Percentiles rank a stretch among this genome's conserved stretches.
phyloP scores from a whole-genome alignment of 1,140 invertebrate species.

The Ostrea edulis region DNA sequence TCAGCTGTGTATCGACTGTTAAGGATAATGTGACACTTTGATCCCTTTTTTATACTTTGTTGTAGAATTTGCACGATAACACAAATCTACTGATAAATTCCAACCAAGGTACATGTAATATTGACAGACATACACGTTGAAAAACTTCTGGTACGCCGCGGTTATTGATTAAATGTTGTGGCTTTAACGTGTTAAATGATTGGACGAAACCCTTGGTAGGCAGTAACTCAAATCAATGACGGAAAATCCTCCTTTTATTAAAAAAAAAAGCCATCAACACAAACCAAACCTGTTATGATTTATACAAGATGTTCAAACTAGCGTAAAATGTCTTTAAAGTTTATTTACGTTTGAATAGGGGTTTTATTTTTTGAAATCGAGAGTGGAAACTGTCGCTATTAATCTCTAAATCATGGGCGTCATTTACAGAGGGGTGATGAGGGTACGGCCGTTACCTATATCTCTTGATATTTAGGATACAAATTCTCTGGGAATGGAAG shows the following conservation, averaged over 20 bases:
- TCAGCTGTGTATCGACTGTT: neutral
- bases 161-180: slow-evolving; percentile 2
- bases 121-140: slow-evolving; percentile 19
- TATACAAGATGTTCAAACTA: slow-evolving; percentile 26
- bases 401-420: neutral
- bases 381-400: neutral
- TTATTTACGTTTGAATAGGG: neutral
- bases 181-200: slow-evolving; percentile 12
- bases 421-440: neutral
- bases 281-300: slow-evolving; percentile 26
- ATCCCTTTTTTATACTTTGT: neutral
- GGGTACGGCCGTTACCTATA: too few relatives aligned
- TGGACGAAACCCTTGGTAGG: slow-evolving; percentile 10
- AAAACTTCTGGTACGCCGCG: neutral
- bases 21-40: neutral
- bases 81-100: slow-evolving; percentile 18
- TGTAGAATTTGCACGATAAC: slow-evolving; percentile 24
- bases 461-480: too few relatives aligned
- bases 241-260: slow-evolving; percentile 27
- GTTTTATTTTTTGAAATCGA: neutral
- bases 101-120: neutral
- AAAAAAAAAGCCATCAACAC: slow-evolving; percentile 23
- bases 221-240: neutral
- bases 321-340: slow-evolving; percentile 23
- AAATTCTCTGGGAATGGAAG: too few relatives aligned